A percentile compares a stretch with the other conserved stretches of the same genome.
These are phyloP conservation scores for Synanthedon vespiformis DNA, from an alignment of 2,888 invertebrate species.

Conservation along the genomic window DNA sequence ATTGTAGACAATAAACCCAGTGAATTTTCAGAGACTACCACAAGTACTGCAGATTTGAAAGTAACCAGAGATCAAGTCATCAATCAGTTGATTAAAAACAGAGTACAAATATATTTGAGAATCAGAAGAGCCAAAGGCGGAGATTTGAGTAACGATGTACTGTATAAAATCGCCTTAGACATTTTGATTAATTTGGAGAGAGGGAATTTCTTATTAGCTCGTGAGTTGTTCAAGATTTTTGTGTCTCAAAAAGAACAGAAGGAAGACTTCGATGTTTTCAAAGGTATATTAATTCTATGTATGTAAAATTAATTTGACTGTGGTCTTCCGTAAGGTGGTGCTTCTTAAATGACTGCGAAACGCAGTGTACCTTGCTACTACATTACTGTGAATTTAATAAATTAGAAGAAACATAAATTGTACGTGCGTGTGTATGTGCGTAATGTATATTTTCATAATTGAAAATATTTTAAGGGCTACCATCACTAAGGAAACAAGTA, in stretches of 20 bases:
- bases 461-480: too few species aligned
- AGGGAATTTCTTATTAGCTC: conserved; percentile 37
- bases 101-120: conserved; percentile 31
- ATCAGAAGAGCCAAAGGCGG: conserved; percentile 23
- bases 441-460: too few species aligned
- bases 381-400: too few species aligned
- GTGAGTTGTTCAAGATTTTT: conserved; percentile 42
- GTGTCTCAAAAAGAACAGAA: conserved; percentile 17
- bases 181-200: conserved; percentile 33
- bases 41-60: conserved; percentile 10
- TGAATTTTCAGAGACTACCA: not conserved
- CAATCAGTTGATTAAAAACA: conserved; percentile 45
- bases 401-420: too few species aligned
- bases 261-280: not conserved
- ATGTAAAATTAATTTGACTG: too few species aligned
- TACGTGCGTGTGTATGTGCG: too few species aligned
- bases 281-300: too few species aligned
- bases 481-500: too few species aligned
- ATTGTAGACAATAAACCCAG: not conserved
- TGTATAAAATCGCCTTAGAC: conserved; percentile 38
- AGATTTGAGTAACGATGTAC: conserved; percentile 24
- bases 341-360: too few species aligned
- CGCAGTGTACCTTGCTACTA: too few species aligned
- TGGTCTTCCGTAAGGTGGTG: too few species aligned
- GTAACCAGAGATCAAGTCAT: conserved; percentile 40